These are phyloP conservation scores for Neelides sp. DNA, from an alignment of 1,140 invertebrate genomes.

Conservation along the genomic window DNA sequence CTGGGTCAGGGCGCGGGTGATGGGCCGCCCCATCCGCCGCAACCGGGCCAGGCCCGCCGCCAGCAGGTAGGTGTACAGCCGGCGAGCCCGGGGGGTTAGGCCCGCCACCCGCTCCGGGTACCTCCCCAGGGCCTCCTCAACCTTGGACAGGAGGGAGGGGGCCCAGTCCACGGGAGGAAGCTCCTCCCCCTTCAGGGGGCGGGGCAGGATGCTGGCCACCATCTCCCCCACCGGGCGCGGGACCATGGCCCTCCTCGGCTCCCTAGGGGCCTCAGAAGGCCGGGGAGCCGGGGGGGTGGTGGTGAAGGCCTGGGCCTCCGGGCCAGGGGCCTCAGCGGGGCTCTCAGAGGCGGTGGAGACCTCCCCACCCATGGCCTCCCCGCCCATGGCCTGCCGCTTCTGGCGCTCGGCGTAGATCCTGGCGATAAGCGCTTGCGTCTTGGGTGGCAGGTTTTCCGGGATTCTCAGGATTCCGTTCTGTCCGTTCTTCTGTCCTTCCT, in stretches of 20 bases:
- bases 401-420: not conserved
- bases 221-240: not conserved
- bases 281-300: not conserved
- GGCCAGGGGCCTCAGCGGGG: not conserved
- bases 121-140: not conserved
- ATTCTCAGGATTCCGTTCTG: not conserved
- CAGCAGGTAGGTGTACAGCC: not conserved
- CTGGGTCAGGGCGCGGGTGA: not conserved
- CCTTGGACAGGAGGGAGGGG: not conserved
- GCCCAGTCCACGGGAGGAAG: not conserved
- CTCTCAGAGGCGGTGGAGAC: not conserved
- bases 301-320: not conserved
- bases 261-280: not conserved
- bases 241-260: not conserved
- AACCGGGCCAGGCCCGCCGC: not conserved
- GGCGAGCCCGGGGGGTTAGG: not conserved
- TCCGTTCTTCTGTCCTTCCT: not conserved
- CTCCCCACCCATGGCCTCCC: not conserved
- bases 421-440: not conserved
- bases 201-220: not conserved
- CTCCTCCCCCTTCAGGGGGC: not conserved
- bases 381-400: not conserved
- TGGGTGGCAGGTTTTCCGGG: not conserved
- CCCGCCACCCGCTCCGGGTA: not conserved
- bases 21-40: not conserved